Percentiles rank a stretch among this genome's conserved stretches.
Conservation (phyloP, 2,797 vertebrate species). For the Anolis apletophallus region DNA sequence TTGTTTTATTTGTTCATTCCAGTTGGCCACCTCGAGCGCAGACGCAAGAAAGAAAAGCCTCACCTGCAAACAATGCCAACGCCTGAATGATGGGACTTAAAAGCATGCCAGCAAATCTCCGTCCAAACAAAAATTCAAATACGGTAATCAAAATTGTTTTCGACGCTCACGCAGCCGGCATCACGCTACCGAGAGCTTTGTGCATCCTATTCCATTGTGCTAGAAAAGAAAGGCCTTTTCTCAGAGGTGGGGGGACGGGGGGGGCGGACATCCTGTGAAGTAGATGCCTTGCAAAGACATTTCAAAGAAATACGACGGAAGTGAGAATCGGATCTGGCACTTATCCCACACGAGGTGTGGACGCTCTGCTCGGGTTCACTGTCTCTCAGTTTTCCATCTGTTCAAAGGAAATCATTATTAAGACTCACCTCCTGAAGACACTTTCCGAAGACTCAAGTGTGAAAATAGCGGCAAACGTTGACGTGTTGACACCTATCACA, state of each 20-base stretch:
- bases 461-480: not conserved
- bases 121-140: constrained; percentile 18
- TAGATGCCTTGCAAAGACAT: not conserved
- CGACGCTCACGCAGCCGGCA: not conserved
- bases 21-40: not conserved
- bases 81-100: not conserved
- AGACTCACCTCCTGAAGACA: not conserved
- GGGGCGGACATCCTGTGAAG: not conserved
- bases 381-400: not conserved
- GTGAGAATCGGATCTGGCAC: not conserved
- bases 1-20: constrained; percentile 16
- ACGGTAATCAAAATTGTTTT: not conserved
- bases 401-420: not conserved
- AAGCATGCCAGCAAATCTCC: not conserved
- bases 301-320: not conserved
- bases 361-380: not conserved
- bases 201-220: not conserved
- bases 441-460: not conserved
- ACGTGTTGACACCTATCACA: too few relatives aligned
- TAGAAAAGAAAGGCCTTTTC: not conserved
- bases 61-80: not conserved
- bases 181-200: not conserved
- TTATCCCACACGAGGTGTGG: not conserved
- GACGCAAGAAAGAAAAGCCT: not conserved
- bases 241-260: not conserved